These are phyloP conservation scores for Calameuta pallipes DNA, from an alignment of 2,888 invertebrate species.

Conservation along the genomic window DNA sequence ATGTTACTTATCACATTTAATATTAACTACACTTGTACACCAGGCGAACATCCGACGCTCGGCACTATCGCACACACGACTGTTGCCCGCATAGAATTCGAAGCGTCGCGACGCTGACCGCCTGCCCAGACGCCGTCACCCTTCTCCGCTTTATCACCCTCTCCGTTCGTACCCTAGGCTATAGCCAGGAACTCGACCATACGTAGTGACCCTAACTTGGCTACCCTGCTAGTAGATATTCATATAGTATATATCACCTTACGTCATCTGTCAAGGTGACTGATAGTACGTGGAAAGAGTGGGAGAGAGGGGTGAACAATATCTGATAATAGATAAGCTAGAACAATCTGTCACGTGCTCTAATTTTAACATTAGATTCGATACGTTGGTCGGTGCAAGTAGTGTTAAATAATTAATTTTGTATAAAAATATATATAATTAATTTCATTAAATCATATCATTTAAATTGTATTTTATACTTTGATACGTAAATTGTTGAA, in stretches of 20 bases:
- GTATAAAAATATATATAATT: not conserved
- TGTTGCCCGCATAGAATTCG: slow-evolving; percentile 43
- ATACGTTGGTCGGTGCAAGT: not conserved
- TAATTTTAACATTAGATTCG: slow-evolving; percentile 9
- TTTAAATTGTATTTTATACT: not conserved
- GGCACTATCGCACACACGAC: slow-evolving; percentile 43
- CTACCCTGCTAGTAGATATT: not conserved
- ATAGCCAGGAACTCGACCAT: not conserved
- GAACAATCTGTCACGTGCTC: not conserved
- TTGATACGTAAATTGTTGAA: not conserved
- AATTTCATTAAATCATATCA: not conserved
- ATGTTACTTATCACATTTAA: not conserved
- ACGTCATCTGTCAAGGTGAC: not conserved
- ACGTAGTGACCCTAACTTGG: not conserved
- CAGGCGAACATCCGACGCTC: not conserved
- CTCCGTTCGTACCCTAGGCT: not conserved
- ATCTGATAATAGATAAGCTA: not conserved
- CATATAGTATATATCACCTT: not conserved
- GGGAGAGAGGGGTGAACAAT: not conserved
- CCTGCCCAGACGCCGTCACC: slow-evolving; percentile 31
- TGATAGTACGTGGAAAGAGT: not conserved
- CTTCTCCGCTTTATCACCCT: slow-evolving; percentile 28
- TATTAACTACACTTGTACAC: not conserved
- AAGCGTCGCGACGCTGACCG: slow-evolving; percentile 57
- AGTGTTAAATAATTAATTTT: not conserved